These are phyloP conservation scores for Haplochromis burtoni DNA, from an alignment of 2,113 vertebrate species.

Conservation along the genomic window DNA sequence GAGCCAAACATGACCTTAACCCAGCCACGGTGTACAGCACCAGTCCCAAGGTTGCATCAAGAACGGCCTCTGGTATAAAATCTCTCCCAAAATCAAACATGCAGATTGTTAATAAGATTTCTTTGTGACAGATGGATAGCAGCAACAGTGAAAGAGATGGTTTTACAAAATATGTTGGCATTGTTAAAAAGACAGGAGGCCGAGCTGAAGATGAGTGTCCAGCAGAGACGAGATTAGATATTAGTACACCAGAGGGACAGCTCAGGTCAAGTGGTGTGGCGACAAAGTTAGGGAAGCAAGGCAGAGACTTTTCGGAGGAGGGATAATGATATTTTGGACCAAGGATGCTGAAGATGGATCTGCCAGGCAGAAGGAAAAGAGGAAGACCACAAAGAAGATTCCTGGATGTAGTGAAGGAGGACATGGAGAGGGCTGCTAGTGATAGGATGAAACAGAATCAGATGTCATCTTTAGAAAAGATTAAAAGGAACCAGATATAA, in stretches of 20 bases:
- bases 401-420: fast-evolving
- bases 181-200: not conserved
- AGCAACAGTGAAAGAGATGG: not conserved
- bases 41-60: not conserved
- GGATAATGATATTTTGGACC: fast-evolving
- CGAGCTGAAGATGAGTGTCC: not conserved
- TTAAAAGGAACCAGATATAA: not conserved
- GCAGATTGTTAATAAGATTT: not conserved
- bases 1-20: not conserved
- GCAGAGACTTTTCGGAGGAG: fast-evolving
- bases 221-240: not conserved
- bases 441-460: not conserved
- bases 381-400: not conserved
- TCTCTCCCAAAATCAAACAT: not conserved
- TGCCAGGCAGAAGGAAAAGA: fast-evolving
- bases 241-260: not conserved
- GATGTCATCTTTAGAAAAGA: fast-evolving
- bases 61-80: not conserved
- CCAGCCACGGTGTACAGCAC: not conserved
- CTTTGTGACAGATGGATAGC: not conserved
- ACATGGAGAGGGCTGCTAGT: not conserved
- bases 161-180: fast-evolving
- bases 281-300: not conserved
- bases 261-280: not conserved
- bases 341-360: not conserved